Evolutionary conservation across 2,113 vertebrate species (phyloP).

Genomic region (Carlito syrichta): DNA sequence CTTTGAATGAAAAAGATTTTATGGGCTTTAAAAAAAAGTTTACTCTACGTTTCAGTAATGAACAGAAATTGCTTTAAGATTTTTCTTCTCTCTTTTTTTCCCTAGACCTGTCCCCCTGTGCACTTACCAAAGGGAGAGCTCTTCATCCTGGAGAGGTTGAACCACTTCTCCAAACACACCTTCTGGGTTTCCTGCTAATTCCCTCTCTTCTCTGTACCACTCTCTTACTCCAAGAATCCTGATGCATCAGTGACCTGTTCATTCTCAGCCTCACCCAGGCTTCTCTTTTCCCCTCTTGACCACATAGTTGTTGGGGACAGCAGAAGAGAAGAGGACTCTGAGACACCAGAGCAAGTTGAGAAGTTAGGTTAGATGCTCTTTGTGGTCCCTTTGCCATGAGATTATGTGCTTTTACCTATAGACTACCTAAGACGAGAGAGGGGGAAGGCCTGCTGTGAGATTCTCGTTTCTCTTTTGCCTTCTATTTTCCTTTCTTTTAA

Average conservation of each 20-base stretch:
- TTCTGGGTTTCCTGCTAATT: neutral
- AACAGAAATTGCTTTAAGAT: neutral
- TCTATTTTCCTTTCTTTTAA: neutral
- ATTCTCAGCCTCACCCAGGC: neutral
- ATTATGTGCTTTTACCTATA: neutral
- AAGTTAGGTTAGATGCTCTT: neutral
- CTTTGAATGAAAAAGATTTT: neutral
- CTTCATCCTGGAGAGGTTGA: neutral
- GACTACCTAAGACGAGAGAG: neutral
- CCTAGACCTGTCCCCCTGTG: neutral
- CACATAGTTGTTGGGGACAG: too few relatives aligned
- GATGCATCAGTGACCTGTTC: neutral
- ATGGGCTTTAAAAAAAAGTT: neutral
- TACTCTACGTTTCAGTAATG: neutral
- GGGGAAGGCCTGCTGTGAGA: neutral
- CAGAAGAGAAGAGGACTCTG: neutral
- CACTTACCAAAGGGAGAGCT: neutral
- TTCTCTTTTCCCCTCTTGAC: too few relatives aligned
- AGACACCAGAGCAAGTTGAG: neutral
- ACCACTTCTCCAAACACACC: neutral
- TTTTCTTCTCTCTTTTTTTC: neutral
- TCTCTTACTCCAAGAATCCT: neutral
- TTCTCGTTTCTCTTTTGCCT: neutral
- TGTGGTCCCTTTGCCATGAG: neutral
- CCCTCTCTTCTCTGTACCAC: neutral